Conservation (phyloP, 2,797 vertebrate genomes). For the Balearica regulorum region DNA sequence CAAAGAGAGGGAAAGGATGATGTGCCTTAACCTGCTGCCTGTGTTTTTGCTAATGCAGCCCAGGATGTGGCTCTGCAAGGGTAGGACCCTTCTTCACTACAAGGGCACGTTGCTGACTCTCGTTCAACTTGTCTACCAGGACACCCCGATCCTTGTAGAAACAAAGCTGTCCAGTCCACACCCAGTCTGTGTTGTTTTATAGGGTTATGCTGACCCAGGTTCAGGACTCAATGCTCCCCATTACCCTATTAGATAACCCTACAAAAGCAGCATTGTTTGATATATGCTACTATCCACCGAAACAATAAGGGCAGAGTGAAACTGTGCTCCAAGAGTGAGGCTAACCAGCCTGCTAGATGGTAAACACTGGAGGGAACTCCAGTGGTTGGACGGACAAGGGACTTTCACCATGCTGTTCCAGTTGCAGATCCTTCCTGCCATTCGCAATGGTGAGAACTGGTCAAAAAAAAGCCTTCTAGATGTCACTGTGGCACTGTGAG, state of each 20-base stretch:
- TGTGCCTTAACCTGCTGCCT: background rate
- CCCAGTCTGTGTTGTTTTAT: background rate
- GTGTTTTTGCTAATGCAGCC: background rate
- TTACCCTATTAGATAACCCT: background rate
- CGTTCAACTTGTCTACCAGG: background rate
- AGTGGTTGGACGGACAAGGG: background rate
- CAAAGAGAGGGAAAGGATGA: background rate
- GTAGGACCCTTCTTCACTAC: background rate
- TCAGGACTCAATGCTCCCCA: background rate
- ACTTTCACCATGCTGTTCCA: background rate
- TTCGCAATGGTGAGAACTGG: background rate
- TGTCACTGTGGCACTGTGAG: background rate
- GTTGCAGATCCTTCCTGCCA: background rate
- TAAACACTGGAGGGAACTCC: background rate
- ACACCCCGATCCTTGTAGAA: background rate
- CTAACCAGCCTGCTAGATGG: background rate
- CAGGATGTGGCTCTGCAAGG: background rate
- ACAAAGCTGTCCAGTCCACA: background rate
- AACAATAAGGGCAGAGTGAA: background rate
- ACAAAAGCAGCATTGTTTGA: background rate
- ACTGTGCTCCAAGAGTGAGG: background rate
- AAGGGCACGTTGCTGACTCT: background rate
- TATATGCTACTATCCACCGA: background rate
- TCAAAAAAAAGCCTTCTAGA: background rate
- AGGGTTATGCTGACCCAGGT: background rate